Evolutionary conservation across 2,797 vertebrate species (phyloP).

Genomic region (Erethizon dorsatum): DNA sequence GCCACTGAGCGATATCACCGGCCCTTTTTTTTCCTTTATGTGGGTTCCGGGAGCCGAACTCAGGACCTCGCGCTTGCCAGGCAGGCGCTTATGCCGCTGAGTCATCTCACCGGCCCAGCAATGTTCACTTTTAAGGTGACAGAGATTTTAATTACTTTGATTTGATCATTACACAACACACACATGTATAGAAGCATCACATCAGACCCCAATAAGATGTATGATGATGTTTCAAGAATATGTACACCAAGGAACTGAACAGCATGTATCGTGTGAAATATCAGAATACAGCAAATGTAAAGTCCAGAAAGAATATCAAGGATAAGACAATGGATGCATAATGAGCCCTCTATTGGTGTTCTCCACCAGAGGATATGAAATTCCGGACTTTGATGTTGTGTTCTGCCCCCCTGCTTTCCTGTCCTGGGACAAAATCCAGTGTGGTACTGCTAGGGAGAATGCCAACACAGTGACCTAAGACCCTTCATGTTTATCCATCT

Average conservation of each 20-base stretch:
- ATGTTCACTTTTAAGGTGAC: not conserved
- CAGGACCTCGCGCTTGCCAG: too few relatives aligned
- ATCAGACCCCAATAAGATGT: not conserved
- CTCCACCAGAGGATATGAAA: not conserved
- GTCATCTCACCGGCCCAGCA: not conserved
- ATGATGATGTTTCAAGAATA: not conserved
- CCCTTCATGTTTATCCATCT: not conserved
- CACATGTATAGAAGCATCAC: not conserved
- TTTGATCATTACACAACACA: not conserved
- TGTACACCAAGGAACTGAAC: not conserved
- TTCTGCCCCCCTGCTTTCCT: not conserved
- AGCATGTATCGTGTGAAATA: not conserved
- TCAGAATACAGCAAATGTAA: not conserved
- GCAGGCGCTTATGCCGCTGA: too few relatives aligned
- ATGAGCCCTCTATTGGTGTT: fast-evolving
- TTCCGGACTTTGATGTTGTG: fast-evolving
- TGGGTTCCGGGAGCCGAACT: too few relatives aligned
- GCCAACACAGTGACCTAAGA: not conserved
- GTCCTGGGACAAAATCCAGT: not conserved
- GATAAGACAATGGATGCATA: not conserved
- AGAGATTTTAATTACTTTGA: not conserved
- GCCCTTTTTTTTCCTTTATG: too few relatives aligned
- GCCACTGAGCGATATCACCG: too few relatives aligned
- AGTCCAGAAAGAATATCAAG: not conserved
- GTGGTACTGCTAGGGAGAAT: too few relatives aligned